Base-by-base conservation (phyloP, 2,888 invertebrate species). In the Belgica antarctica region DNA sequence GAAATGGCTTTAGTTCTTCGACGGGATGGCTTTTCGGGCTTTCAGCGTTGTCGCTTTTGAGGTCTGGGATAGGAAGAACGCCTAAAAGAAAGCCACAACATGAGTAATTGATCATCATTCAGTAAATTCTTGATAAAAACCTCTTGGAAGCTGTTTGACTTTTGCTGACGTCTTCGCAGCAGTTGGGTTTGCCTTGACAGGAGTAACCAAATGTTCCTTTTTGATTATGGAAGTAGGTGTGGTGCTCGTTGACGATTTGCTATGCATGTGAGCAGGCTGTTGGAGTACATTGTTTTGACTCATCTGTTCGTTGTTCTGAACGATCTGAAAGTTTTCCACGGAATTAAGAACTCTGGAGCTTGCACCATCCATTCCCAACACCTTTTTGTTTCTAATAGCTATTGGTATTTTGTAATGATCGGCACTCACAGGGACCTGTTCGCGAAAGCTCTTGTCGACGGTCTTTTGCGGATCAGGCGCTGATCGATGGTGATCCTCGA, bases 251-350 rank as follows among this genome's bases (percentile, higher is more conserved):
- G 52, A 52, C 19, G 65, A 47, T 41, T 34, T 52, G 10, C 34
- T 34, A 28, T 69, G 22, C 19, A 68, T 7, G 12, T 27, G 10
- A 5, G 41, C 15, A 8, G 70, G 70, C 31, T 70, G 70, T 15
- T 70, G 70, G 15, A 70, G 59, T 1, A 70, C 70, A n/a, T n/a
- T n/a, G 34, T 62, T 63, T 17, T 71, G 68, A 15, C 34, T 59
- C n/a, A n/a, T n/a, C 17, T 70, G 61, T 3, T 17, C 68, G 66
- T 73, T 73, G 72, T 79, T 77, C 8, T 77, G 79, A 46, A 77
- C 76, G 71, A 80, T 80, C 80, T 80, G 80, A 79, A 80, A 80
- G 76, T 79, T 80, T 79, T 80, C 80, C 78, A 80, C 80, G 76
- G 80, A 80, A 75, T 80, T 78, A 77, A 80, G 31, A 31, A 4